A percentile compares a stretch with the other conserved stretches of the same genome.
These are phyloP conservation scores for Cryptophagus acutangulus DNA, from an alignment of 2,888 invertebrate species.

Conservation along the genomic window DNA sequence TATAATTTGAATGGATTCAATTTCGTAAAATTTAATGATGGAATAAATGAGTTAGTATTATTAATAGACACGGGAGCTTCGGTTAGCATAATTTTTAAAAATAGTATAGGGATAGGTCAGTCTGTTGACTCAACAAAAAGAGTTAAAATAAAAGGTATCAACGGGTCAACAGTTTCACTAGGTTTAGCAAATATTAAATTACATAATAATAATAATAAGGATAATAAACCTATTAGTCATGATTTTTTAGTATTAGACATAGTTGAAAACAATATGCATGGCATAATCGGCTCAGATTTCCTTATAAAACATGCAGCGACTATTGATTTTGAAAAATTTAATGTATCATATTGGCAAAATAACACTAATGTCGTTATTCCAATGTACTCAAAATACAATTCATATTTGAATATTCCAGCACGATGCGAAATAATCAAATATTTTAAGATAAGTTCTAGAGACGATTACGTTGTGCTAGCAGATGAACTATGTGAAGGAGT, in stretches of 20 bases:
- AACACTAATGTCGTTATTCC: neutral
- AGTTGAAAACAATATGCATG: conserved; percentile 6
- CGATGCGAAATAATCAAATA: conserved; percentile 8
- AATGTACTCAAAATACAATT: neutral
- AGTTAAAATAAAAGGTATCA: conserved; percentile 10
- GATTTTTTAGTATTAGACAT: conserved; percentile 7
- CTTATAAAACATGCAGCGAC: conserved; percentile 5
- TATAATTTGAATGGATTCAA: conserved; percentile 8
- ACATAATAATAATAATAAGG: too few relatives aligned
- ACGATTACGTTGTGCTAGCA: neutral
- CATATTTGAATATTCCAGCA: neutral
- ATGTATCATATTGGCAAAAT: neutral
- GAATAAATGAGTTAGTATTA: conserved; percentile 4
- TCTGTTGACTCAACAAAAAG: conserved; percentile 5
- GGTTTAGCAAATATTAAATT: conserved; percentile 10
- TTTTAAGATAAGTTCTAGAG: neutral
- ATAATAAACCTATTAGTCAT: conserved; percentile 4
- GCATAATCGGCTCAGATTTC: conserved; percentile 13
- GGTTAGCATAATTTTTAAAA: conserved; percentile 9
- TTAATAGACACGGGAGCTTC: conserved; percentile 15
- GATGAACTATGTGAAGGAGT: conserved; percentile 7
- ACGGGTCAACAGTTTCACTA: conserved; percentile 7
- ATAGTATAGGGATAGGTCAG: conserved; percentile 6
- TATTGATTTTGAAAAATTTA: conserved; percentile 11
- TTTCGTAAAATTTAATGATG: conserved; percentile 10